Base-by-base conservation (phyloP, 2,797 vertebrate species). In the Okamejei kenojei region DNA sequence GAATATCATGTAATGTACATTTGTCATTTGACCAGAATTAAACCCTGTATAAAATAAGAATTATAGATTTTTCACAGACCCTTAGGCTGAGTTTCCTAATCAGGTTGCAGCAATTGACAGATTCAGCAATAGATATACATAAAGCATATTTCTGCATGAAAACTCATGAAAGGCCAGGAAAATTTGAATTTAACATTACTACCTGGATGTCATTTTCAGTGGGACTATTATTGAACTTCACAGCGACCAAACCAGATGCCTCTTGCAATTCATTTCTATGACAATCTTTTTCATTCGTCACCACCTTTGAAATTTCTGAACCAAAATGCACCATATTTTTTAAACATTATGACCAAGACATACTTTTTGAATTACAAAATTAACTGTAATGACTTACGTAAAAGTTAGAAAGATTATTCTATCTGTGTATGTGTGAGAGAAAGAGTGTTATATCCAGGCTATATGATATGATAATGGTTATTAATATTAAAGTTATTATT, bases 71-170 rank as follows among this genome's bases (percentile, higher is more conserved):
- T 29, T 92, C 68, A 76, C 23, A 74, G 71, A 54, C 58, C 68
- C 68, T 45, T 74, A 58, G 90, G 90, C 90, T 73, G 38, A 74
- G 68, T 13, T 91, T 10, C 23, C 32, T 38, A 32, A 11, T 45
- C 35, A 38, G 35, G 71, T 91, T 29, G n/a, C 71, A 91, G 23
- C 1, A 91, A 73, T 91, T 38, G 88, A 71, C 21, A 74, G 71
- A 74, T 74, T 73, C 35, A 91, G 90, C 68, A 76, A 38, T 74
- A 74, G 35, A 92, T 26, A 92, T 45, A 74, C 26, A 71, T 90
- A 71, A 19, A 74, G 35, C 38, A 54, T n/a, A 11, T 68, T 65
- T 9, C 61, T 88, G 7, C 84, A 65, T 88, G 84, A 88, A 84
- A 68, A 10, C 84, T 65, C 84, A 35, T 17, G 17, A 35, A 88